These are phyloP conservation scores for Nanorana parkeri DNA, from an alignment of 2,113 vertebrate genomes.

Conservation along the genomic window DNA sequence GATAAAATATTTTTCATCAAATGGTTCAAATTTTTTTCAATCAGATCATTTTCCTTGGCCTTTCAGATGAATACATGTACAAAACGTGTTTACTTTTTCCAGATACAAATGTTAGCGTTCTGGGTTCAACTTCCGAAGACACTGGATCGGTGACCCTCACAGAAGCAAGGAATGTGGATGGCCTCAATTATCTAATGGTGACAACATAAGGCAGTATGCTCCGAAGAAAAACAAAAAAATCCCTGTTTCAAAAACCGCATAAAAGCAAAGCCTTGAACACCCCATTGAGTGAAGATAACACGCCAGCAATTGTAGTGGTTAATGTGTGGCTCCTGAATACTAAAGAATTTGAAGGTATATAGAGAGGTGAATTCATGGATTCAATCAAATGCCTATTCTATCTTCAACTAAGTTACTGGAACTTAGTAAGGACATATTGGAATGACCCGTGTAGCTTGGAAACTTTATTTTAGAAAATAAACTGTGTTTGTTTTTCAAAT, in stretches of 20 bases:
- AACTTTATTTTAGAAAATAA: neutral
- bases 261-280: constrained; percentile 54
- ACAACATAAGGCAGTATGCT: constrained; percentile 61
- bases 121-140: constrained; percentile 58
- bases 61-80: constrained; percentile 12
- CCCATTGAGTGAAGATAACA: constrained; percentile 39
- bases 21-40: neutral
- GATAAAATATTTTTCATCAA: neutral
- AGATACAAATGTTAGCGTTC: constrained; percentile 59
- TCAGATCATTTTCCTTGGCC: constrained; percentile 12
- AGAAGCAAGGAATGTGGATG: constrained; percentile 70
- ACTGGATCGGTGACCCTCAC: constrained; percentile 56
- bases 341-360: neutral
- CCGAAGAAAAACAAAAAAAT: constrained; percentile 17
- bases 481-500: neutral
- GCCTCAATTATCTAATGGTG: constrained; percentile 72
- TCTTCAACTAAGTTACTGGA: neutral
- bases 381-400: neutral
- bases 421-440: neutral
- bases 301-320: neutral
- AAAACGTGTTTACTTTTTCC: constrained; percentile 30
- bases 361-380: neutral
- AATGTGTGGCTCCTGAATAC: neutral
- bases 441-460: neutral
- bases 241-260: constrained; percentile 27